Percentiles rank a stretch among this genome's conserved stretches.
Evolutionary conservation across 2,888 invertebrate species (phyloP).

Genomic region (Catocala fraxini): DNA sequence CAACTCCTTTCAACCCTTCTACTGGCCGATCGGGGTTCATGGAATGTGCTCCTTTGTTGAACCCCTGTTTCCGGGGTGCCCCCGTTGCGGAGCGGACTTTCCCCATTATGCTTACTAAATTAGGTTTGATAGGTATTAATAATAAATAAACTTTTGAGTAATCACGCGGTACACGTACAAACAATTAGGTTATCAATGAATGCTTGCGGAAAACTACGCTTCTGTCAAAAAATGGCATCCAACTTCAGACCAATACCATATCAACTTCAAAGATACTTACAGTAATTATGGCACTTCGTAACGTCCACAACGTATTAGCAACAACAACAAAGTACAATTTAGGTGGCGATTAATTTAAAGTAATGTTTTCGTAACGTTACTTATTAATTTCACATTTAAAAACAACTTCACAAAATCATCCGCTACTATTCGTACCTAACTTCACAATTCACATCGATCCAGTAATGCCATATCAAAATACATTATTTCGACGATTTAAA

Average conservation of each 20-base stretch:
- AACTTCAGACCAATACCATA: constrained; percentile 37
- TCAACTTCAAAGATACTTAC: constrained; percentile 10
- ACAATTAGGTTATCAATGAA: constrained; percentile 39
- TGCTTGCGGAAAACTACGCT: constrained; percentile 25
- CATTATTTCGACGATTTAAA: not conserved
- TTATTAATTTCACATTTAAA: not conserved
- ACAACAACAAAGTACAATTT: not conserved
- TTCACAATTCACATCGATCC: constrained; percentile 5
- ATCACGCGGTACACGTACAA: constrained; percentile 34
- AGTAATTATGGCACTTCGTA: not conserved
- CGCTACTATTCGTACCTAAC: constrained; percentile 11
- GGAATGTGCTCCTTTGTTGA: constrained; percentile 95
- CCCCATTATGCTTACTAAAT: constrained; percentile 86
- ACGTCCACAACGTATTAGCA: not conserved
- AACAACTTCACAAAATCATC: constrained; percentile 8
- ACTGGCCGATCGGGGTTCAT: constrained; percentile 97
- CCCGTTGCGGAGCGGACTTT: constrained; percentile 92
- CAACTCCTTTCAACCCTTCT: constrained; percentile 94
- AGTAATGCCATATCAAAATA: constrained; percentile 1
- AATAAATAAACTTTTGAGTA: constrained; percentile 26
- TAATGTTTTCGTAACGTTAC: not conserved
- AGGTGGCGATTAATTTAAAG: not conserved
- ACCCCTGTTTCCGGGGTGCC: constrained; percentile 93
- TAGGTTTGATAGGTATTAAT: constrained; percentile 18
- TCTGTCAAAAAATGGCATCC: constrained; percentile 40